Evolutionary conservation across 2,113 vertebrate genomes (phyloP).

Genomic region (Petroica traversi): DNA sequence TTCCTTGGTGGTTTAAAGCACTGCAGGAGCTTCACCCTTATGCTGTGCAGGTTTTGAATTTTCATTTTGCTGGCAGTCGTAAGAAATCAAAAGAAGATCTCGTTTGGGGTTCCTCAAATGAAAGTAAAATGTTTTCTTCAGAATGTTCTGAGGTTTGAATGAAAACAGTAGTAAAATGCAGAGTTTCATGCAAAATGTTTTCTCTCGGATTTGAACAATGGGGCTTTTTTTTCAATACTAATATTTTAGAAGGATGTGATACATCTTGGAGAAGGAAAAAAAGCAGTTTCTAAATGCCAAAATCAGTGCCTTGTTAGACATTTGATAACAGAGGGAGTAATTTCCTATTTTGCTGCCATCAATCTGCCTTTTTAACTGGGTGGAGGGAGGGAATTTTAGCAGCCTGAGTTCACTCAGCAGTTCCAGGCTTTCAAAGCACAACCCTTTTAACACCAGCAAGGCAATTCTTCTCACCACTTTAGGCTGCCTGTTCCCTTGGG

Average conservation of each 20-base stretch:
- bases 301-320: background rate
- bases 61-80: background rate
- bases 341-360: background rate
- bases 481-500: background rate
- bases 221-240: background rate
- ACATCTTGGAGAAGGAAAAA: background rate
- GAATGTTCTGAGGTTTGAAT: background rate
- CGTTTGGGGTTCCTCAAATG: background rate
- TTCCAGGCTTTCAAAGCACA: background rate
- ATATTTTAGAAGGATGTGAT: background rate
- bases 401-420: background rate
- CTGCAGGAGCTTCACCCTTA: background rate
- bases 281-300: background rate
- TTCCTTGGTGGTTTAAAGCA: background rate
- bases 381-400: background rate
- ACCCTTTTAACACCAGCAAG: background rate
- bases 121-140: background rate
- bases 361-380: background rate
- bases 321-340: background rate
- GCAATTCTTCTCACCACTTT: background rate
- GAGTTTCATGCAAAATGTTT: background rate
- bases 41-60: background rate
- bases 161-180: background rate
- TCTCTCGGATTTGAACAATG: background rate
- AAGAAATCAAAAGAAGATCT: background rate